phyloP scores from a whole-genome alignment of 2,797 vertebrate species.

The Gallinago nigripennis region DNA sequence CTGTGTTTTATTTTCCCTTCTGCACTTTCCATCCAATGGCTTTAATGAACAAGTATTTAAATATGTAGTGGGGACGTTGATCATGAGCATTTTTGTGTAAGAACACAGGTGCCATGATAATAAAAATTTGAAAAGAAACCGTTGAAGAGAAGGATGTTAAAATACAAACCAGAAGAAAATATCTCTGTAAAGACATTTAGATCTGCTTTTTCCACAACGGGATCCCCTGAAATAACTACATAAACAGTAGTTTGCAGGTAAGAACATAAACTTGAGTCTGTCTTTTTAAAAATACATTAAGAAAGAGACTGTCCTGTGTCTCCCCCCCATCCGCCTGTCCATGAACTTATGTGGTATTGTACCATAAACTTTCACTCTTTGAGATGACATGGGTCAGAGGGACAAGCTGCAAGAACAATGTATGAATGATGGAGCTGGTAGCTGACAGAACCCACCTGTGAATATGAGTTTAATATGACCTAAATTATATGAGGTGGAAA shows the following conservation, averaged over 20 bases:
- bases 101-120: neutral
- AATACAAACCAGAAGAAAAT: neutral
- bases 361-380: neutral
- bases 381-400: neutral
- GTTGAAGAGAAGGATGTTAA: neutral
- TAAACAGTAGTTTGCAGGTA: neutral
- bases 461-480: neutral
- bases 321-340: rapidly evolving
- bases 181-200: neutral
- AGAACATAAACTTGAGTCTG: neutral
- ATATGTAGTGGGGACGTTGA: neutral
- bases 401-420: neutral
- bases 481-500: neutral
- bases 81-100: neutral
- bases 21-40: neutral
- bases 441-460: neutral
- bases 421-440: neutral
- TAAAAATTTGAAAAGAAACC: neutral
- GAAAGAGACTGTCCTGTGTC: neutral
- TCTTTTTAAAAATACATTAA: neutral
- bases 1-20: neutral
- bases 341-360: neutral
- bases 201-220: neutral
- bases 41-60: neutral
- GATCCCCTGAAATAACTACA: neutral